A percentile compares a stretch with the other conserved stretches of the same genome.
phyloP scores from a whole-genome alignment of 2,797 vertebrate species.

The Centroberyx gerrardi region DNA sequence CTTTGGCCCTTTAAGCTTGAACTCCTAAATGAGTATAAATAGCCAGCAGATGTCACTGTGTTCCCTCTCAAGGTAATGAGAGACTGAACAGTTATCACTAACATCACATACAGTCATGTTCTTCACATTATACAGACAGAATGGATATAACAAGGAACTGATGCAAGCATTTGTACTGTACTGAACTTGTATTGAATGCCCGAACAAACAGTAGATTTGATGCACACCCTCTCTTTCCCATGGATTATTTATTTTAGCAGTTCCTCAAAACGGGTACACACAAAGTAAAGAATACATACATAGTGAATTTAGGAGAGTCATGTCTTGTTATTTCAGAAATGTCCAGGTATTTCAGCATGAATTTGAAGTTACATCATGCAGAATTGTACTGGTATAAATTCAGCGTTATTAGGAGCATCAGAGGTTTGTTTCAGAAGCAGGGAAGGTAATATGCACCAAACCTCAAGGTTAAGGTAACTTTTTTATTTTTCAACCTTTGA shows the following conservation, averaged over 20 bases:
- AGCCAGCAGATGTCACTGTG: constrained; percentile 74
- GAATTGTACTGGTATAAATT: not conserved
- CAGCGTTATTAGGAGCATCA: not conserved
- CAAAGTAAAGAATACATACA: too few relatives aligned
- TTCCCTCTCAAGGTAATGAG: constrained; percentile 10
- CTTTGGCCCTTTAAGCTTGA: not conserved
- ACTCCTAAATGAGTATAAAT: not conserved
- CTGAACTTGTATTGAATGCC: too few relatives aligned
- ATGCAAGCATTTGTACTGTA: too few relatives aligned
- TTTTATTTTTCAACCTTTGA: too few relatives aligned
- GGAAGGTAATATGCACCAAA: too few relatives aligned
- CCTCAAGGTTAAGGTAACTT: too few relatives aligned
- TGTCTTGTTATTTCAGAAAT: not conserved
- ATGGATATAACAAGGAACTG: not conserved
- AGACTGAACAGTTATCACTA: not conserved
- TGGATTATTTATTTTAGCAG: not conserved
- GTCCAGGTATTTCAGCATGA: not conserved
- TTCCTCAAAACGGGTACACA: too few relatives aligned
- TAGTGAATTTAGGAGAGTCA: too few relatives aligned
- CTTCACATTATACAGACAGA: not conserved
- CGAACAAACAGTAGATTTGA: too few relatives aligned
- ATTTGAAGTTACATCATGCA: not conserved
- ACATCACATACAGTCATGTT: not conserved
- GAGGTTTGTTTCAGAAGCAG: too few relatives aligned
- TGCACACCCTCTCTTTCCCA: not conserved